Conservation (phyloP, 2,797 vertebrate species). For the Gymnocypris eckloni region DNA sequence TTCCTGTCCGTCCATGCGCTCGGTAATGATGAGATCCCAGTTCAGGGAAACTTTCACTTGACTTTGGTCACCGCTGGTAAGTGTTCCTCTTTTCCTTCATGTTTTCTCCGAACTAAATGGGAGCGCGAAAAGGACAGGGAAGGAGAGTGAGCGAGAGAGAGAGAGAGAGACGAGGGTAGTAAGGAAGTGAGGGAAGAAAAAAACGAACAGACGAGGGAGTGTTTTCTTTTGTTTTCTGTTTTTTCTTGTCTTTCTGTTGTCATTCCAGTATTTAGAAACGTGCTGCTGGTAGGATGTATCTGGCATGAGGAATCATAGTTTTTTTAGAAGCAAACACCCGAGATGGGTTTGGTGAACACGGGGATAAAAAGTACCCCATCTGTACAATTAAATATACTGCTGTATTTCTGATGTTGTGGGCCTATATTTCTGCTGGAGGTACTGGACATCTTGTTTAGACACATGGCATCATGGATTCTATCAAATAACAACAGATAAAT, state of each 20-base stretch:
- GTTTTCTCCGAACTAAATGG: conserved; percentile 66
- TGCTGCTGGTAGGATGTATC: conserved; percentile 12
- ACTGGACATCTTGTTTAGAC: too few species aligned
- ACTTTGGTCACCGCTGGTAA: conserved; percentile 62
- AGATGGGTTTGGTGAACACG: too few species aligned
- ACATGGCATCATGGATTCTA: too few species aligned
- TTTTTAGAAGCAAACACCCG: not conserved
- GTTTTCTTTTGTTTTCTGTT: conserved; percentile 48
- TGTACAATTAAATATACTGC: too few species aligned
- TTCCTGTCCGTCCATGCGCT: conserved; percentile 59
- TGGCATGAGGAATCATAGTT: not conserved
- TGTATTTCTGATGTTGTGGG: too few species aligned
- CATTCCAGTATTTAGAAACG: conserved; percentile 55
- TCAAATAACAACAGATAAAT: too few species aligned
- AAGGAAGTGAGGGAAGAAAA: conserved; percentile 61
- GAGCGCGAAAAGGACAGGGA: conserved; percentile 33
- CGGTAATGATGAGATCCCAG: conserved; percentile 24
- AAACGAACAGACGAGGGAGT: conserved; percentile 59
- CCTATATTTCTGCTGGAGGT: too few species aligned
- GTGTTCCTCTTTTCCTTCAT: conserved; percentile 74
- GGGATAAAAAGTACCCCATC: too few species aligned
- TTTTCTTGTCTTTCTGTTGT: conserved; percentile 56
- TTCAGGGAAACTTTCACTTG: conserved; percentile 64
- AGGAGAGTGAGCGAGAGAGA: conserved; percentile 27
- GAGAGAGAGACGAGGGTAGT: conserved; percentile 55